These are phyloP conservation scores for Trachythela sp. DNA, from an alignment of 64 coral and sea anemone genomes.

Conservation along the genomic window DNA sequence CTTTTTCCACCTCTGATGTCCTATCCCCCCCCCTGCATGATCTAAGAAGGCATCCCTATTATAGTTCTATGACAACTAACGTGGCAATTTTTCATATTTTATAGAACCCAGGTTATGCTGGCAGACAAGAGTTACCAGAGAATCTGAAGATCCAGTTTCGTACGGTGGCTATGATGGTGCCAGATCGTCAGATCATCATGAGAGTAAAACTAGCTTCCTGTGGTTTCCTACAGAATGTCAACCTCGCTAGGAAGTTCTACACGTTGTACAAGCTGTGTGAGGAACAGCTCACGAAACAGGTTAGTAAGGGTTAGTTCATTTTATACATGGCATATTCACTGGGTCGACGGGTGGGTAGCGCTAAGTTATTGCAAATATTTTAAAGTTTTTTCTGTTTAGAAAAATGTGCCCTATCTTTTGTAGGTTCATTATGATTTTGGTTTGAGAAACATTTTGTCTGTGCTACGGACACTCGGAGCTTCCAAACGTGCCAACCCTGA, in stretches of 20 bases:
- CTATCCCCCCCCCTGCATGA: too few species aligned
- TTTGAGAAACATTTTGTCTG: slow-evolving; percentile 85
- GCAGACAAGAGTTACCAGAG: slow-evolving; percentile 91
- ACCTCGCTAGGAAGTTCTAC: slow-evolving; percentile 82
- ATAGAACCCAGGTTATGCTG: slow-evolving; percentile 97
- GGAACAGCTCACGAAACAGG: slow-evolving; percentile 98
- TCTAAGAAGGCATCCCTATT: too few species aligned
- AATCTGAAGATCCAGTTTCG: slow-evolving; percentile 98
- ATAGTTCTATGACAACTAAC: too few species aligned
- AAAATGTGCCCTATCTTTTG: neutral
- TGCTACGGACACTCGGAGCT: slow-evolving; percentile 67
- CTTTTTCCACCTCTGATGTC: too few species aligned
- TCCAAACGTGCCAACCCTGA: slow-evolving; percentile 76
- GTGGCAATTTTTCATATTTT: neutral
- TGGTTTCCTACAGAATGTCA: slow-evolving; percentile 86
- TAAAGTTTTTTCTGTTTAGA: too few species aligned
- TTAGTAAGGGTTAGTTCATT: too few species aligned
- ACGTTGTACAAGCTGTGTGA: slow-evolving; percentile 96
- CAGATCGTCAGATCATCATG: slow-evolving; percentile 97
- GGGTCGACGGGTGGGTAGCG: too few species aligned
- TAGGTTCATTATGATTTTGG: slow-evolving; percentile 94
- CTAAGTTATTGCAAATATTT: too few species aligned
- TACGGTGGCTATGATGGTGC: slow-evolving; percentile 98
- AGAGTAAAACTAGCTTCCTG: slow-evolving; percentile 87
- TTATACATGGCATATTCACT: too few species aligned